Evolutionary conservation across 2,888 invertebrate genomes (phyloP), one percentile per base, ranked within the genome.

Genomic region (Hyles lineata): DNA sequence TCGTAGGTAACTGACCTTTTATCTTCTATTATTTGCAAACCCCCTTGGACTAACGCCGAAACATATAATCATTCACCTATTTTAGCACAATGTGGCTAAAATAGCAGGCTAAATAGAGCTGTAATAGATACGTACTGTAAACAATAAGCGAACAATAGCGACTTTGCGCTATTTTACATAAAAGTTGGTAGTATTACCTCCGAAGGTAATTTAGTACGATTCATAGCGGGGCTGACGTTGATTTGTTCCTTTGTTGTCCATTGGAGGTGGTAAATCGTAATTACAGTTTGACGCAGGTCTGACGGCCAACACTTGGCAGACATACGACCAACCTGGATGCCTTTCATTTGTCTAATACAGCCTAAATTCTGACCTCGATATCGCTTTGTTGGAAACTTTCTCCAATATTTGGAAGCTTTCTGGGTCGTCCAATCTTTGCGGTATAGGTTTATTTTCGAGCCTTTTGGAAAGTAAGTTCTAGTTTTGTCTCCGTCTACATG

Each of bases 221-320:
- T 62, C 43, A 71, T 43, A 70, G 62, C 52, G 55, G 74, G 74
- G 52, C 77, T 78, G 85, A 84, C 82, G 82, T 83, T 85, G 84
- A 87, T 86, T 87, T 86, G 85, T 87, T 85, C 83, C 82, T 84
- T 79, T 82, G 84, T 83, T 83, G 84, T 82, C 81, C 82, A 82
- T 83, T 83, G 77, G 81, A 82, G 84, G 84, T 85, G 85, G 85
- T 88, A 85, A 88, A 88, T 88, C 81, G 85, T 86, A 87, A 89
- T 89, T 89, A 88, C 85, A 74, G 73, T 78, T 82, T 87, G 89
- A 89, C 83, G 82, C 78, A 86, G 87, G 89, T 84, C 84, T 83
- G 87, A 85, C 87, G 77, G 77, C 32, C 25, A 25, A 32, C 43
- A 58, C 59, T 67, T 67, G 25, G 29, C 69, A 67, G 69, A 72